Evolutionary conservation across 2,888 invertebrate genomes (phyloP), one percentile per base, ranked within the genome.

Genomic region (Mylabris sibirica): DNA sequence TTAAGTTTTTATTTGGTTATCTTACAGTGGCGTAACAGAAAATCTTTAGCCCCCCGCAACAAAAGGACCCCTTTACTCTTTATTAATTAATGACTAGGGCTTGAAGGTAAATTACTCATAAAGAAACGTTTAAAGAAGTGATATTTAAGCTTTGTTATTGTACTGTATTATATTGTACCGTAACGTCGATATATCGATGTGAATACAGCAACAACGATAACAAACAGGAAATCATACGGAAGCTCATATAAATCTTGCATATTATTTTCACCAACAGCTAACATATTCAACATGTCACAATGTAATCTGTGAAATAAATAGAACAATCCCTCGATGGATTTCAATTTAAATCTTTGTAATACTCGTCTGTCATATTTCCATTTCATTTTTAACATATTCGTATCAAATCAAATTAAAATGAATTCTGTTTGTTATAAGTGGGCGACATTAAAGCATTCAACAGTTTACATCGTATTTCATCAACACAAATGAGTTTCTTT

Each of bases 231-330:
- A 57, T 57, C 57, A 24, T 14, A 24, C 14, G 22, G 22, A 22
- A 57, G 12, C 14, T 2, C 20, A 11, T 49, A 49, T 49, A 49
- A 20, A 49, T 20, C 20, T 12, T 24, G 57, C 24, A 24, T 11
- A 57, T 57, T 20, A 49, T 49, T 57, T 3, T 14, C 24, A 30
- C 22, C 12, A 57, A 24, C 57, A 24, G 8, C 1, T 3, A 53
- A 8, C 20, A 53, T 11, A 60, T 61, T 38, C 5, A 38, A 12
- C 38, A 38, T 38, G 22, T 20, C 12, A 41, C 60, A 17, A 38
- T 61, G 61, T 61, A 41, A 20, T 61, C 30, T 61, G 14, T 24
- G 35, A 9, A 9, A 62, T 38, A 9, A 20, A 62, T n/a, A 20
- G 3, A 14, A 62, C 24, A 44, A 14, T 62, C 44, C 14, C 62